Base-by-base conservation (phyloP, 2,113 vertebrate genomes). In the Alces alces region DNA sequence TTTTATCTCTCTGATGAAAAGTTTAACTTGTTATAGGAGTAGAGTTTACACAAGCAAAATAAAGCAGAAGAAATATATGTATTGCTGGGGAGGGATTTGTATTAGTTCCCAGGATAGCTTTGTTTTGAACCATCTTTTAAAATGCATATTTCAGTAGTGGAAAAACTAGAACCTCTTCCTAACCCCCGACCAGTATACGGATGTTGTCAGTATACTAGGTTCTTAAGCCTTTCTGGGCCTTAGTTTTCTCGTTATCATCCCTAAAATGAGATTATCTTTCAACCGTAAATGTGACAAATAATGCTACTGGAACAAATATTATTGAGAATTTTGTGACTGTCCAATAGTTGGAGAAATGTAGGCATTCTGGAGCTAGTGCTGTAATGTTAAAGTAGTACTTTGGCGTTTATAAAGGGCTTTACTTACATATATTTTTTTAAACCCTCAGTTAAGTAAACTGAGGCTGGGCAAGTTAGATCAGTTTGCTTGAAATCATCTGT, bases 1-100 rank as follows among this genome's bases (percentile, higher is more conserved):
- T 89, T 89, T 97, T 88, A 19, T 96, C 90, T 96, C 97, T 82
- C 33, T 58, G 82, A 78, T 96, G 89, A 95, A 88, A 36, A 64
- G 8, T 64, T 96, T 94, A 97, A 54, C 21, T 66, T 43, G 15
- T 90, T 96, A 92, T 5, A 70, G 80, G 28, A 73, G 50, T 83
- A 60, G 85, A 96, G 55, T 95, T 93, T 89, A 89, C 16, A 89
- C 76, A 97, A 86, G 60, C 66, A 88, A 50, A 95, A 86, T 91
- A 89, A 83, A 89, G 80, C 12, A 80, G 25, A 28, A 19, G 27
- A 60, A 39, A 60, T 85, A 12, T 45, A 60, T 85, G 36, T 58
- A 45, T 60, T 60, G 55, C n/a, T 80, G 50, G 52, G 21, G 70
- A n/a, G 54, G 27, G 27, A 16, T 94, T 96, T 82, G 23, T 94